These are phyloP conservation scores for Pollenia griseotomentosa DNA, from an alignment of 2,888 invertebrate genomes.

Conservation along the genomic window DNA sequence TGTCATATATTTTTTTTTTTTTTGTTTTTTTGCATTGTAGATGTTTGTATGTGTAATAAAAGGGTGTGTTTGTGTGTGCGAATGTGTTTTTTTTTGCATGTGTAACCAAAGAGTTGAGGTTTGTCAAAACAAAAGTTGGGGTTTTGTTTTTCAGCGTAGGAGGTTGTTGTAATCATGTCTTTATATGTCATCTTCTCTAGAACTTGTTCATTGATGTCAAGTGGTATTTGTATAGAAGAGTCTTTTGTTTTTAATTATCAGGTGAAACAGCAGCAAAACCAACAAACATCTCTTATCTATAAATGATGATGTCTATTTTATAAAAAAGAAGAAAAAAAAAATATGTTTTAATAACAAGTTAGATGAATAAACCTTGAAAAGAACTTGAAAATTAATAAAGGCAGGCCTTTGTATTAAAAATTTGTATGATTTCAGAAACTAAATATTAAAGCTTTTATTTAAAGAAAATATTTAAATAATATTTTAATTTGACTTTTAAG, in stretches of 20 bases:
- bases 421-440: neutral
- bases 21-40: neutral
- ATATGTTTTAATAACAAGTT: constrained; percentile 3
- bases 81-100: constrained; percentile 30
- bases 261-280: constrained; percentile 40
- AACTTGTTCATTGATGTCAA: constrained; percentile 67
- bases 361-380: constrained; percentile 29
- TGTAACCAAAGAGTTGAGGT: constrained; percentile 42
- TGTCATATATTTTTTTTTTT: neutral
- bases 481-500: too few species aligned
- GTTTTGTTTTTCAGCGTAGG: neutral
- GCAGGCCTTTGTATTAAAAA: neutral
- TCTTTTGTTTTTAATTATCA: constrained; percentile 67
- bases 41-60: neutral
- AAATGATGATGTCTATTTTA: constrained; percentile 52
- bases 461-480: neutral
- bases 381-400: constrained; percentile 32
- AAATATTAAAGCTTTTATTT: neutral
- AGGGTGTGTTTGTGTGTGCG: too few species aligned
- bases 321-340: neutral
- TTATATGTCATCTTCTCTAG: constrained; percentile 42
- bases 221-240: constrained; percentile 51
- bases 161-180: neutral
- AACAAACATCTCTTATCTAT: constrained; percentile 46
- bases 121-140: constrained; percentile 20